Conservation (phyloP, 2,888 invertebrate genomes). For the Sepioteuthis lessoniana region DNA sequence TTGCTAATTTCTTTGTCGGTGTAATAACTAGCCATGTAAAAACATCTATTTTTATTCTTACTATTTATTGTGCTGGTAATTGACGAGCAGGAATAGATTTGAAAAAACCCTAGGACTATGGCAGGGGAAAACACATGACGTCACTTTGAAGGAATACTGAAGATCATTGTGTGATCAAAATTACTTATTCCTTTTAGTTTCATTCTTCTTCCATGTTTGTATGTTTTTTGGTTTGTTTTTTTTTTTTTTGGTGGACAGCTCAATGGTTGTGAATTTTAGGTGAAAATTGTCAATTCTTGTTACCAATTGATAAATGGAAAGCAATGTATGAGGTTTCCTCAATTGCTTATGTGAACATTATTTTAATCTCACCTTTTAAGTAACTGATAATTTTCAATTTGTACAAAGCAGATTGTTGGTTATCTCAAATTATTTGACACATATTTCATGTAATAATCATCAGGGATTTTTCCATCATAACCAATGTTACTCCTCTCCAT, state of each 20-base stretch:
- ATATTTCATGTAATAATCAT: conserved; percentile 23
- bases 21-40: not conserved
- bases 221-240: too few species aligned
- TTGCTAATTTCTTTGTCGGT: not conserved
- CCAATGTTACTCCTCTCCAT: conserved; percentile 10
- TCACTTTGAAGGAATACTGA: conserved; percentile 33
- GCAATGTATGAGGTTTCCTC: not conserved
- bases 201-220: conserved; percentile 33
- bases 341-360: not conserved
- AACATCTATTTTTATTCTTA: not conserved
- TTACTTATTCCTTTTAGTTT: not conserved
- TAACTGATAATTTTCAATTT: conserved; percentile 18
- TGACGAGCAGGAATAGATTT: conserved; percentile 23
- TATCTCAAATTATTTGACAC: conserved; percentile 8
- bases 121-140: conserved; percentile 11
- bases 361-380: not conserved
- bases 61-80: conserved; percentile 6
- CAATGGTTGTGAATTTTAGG: conserved; percentile 10
- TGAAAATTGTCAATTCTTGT: conserved; percentile 8
- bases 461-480: conserved; percentile 10
- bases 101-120: conserved; percentile 12
- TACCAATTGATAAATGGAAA: conserved; percentile 20
- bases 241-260: not conserved
- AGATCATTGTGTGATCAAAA: conserved; percentile 25
- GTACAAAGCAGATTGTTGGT: conserved; percentile 2